Conservation (phyloP, 2,888 invertebrate species). For the Reticulitermes lucifugus region DNA sequence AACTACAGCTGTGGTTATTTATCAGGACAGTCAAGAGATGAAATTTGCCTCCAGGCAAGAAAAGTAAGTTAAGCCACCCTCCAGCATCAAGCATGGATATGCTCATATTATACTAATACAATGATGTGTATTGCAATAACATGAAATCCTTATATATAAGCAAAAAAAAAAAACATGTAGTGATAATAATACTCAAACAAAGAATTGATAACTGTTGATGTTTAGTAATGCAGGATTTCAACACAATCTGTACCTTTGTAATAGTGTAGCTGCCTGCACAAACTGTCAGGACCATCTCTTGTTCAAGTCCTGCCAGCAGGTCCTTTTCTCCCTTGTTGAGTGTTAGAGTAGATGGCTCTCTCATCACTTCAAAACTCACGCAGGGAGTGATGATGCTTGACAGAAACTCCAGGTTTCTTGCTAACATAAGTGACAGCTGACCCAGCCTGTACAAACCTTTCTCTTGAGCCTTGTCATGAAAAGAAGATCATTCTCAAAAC, state of each 20-base stretch:
- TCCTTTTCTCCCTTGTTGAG: slow-evolving; percentile 72
- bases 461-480: slow-evolving; percentile 61
- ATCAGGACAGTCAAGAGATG: too few species aligned
- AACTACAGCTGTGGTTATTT: too few species aligned
- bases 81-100: too few species aligned
- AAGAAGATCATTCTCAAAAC: background rate
- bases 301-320: slow-evolving; percentile 84
- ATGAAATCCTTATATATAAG: too few species aligned
- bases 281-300: slow-evolving; percentile 79
- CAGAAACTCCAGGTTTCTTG: slow-evolving; percentile 77
- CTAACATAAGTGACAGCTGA: slow-evolving; percentile 74
- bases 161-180: too few species aligned
- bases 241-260: slow-evolving; percentile 67
- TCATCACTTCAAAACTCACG: slow-evolving; percentile 51
- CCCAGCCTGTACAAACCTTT: slow-evolving; percentile 78
- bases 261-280: slow-evolving; percentile 83
- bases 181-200: too few species aligned
- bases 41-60: too few species aligned
- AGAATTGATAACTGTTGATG: too few species aligned
- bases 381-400: slow-evolving; percentile 62
- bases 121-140: too few species aligned
- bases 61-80: too few species aligned
- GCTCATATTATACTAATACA: too few species aligned
- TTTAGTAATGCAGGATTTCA: too few species aligned
- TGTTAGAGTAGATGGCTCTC: slow-evolving; percentile 55